These are phyloP conservation scores for Phaenicophaeus curvirostris DNA, from an alignment of 2,797 vertebrate species.

Conservation along the genomic window DNA sequence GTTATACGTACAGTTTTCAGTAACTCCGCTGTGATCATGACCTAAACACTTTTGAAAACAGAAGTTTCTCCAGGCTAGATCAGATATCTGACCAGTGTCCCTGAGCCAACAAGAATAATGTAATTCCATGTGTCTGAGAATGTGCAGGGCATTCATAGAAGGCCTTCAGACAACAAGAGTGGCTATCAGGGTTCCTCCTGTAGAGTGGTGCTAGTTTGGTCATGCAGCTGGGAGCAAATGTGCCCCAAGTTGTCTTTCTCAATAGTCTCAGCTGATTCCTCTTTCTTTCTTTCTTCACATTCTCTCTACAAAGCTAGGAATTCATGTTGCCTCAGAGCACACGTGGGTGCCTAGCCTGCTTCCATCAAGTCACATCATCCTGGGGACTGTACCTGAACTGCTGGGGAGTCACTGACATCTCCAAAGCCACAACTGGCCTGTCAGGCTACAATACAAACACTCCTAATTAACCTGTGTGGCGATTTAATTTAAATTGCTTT, in stretches of 20 bases:
- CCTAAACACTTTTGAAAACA: background rate
- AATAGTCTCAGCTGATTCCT: background rate
- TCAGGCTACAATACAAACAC: background rate
- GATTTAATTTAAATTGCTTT: background rate
- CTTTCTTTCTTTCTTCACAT: background rate
- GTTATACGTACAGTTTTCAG: background rate
- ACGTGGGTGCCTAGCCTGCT: background rate
- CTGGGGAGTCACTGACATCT: background rate
- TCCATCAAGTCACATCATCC: background rate
- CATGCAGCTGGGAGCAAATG: background rate
- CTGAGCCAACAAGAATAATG: background rate
- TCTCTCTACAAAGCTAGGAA: background rate
- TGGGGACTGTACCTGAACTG: background rate
- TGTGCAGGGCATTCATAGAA: background rate
- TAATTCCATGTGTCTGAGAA: background rate
- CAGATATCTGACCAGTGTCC: background rate
- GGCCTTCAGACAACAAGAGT: background rate
- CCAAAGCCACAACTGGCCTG: background rate
- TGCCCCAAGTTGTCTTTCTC: background rate
- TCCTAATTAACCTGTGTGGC: rapidly evolving
- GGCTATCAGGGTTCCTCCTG: background rate
- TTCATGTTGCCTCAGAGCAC: background rate
- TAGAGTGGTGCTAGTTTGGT: background rate
- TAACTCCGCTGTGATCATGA: background rate
- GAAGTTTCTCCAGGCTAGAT: background rate